Evolutionary conservation across 2,888 invertebrate species (phyloP), one percentile per base, ranked within the genome.

Genomic region (Watsonalla binaria): DNA sequence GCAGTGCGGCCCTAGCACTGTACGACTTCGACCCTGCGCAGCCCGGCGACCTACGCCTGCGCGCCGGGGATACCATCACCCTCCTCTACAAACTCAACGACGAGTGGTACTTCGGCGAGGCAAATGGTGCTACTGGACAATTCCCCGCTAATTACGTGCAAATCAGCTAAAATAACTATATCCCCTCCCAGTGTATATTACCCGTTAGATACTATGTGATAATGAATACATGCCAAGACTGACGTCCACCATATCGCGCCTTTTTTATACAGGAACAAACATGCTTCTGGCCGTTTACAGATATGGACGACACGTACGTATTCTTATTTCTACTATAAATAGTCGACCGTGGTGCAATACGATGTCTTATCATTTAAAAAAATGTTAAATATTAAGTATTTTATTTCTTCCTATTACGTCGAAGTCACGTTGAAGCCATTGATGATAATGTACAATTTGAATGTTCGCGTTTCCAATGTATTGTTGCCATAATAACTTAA

Each of bases 81-180:
- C 92, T 96, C 54, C 85, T 93, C 46, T 92, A 93, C 63, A 93
- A 93, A 84, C 91, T 96, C 65, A 95, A 94, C 68, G 92, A 94
- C 51, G 95, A 96, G 67, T 96, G 96, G 96, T 92, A 95, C 55
- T 95, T 92, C 72, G 96, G 96, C 13, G 94, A 94, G 76, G 93
- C 92, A 62, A 90, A 92, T 56, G 93, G 93, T 39, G 82, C 85
- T 59, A 92, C 85, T 73, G 96, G 96, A 61, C 95, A 96, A 78
- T 96, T 96, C 84, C 96, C 96, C 53, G 91, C 93, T 35, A 95
- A 94, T 86, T 96, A 95, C 81, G 94, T 96, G 57, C 93, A 94
- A 80, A 83, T 90, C 74, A 78, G 80, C 76, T 86, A 80, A 65
- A 48, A 48, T 46, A 53, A 50, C 53, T 54, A 47, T 45, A 51